Percentiles rank a stretch among this genome's conserved stretches.
These are phyloP conservation scores for Hofmannophila pseudospretella DNA, from an alignment of 2,888 invertebrate genomes.

Conservation along the genomic window DNA sequence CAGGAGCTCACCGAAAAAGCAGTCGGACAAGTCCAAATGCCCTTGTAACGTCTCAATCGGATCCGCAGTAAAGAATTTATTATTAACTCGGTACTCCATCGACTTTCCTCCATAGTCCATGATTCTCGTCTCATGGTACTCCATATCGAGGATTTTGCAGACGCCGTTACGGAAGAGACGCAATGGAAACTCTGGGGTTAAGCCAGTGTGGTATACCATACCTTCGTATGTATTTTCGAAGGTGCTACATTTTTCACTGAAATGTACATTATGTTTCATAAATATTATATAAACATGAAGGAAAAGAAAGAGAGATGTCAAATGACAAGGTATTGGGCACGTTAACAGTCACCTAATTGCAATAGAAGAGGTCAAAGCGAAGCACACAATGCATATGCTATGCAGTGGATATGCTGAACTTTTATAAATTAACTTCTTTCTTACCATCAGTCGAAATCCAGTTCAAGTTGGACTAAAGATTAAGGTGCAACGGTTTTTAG, in stretches of 20 bases:
- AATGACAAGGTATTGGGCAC: no score
- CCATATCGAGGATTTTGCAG: conserved; percentile 81
- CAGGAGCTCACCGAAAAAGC: conserved; percentile 81
- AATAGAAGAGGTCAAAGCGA: no score
- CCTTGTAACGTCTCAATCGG: conserved; percentile 82
- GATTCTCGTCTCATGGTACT: conserved; percentile 29
- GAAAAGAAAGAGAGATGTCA: no score
- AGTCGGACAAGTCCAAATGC: conserved; percentile 75
- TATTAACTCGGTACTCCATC: conserved; percentile 78
- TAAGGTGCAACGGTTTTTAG: no score
- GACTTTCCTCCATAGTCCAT: conserved; percentile 73
- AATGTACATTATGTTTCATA: no score
- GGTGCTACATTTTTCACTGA: conserved; percentile 80
- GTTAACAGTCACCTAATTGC: no score
- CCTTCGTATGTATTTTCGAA: conserved; percentile 85
- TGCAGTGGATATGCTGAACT: no score
- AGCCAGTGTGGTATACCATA: conserved; percentile 80
- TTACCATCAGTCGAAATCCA: no score
- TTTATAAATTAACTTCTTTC: no score
- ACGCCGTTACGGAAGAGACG: conserved; percentile 85
- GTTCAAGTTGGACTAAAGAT: no score
- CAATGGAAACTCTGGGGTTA: conserved; percentile 73
- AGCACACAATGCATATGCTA: no score
- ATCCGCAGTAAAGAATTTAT: conserved; percentile 79
- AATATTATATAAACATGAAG: no score